phyloP scores from a whole-genome alignment of 2,888 invertebrate genomes.

The Piscicola geometra region DNA sequence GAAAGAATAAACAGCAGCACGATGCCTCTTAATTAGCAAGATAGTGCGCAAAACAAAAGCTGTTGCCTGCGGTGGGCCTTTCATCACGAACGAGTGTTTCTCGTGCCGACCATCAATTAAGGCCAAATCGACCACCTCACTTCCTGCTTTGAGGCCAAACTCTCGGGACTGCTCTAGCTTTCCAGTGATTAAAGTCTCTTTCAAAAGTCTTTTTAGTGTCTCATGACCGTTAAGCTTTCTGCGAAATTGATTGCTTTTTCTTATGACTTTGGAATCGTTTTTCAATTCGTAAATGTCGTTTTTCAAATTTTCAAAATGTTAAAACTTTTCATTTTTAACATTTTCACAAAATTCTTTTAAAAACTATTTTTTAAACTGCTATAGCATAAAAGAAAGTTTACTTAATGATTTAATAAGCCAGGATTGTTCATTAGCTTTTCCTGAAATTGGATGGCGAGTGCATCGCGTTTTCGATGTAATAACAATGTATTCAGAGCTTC shows the following conservation, averaged over 20 bases:
- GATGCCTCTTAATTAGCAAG: not conserved
- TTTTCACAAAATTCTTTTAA: too few species aligned
- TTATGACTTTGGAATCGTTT: not conserved
- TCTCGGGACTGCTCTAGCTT: slow-evolving; percentile 6
- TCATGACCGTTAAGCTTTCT: not conserved
- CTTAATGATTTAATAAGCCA: too few species aligned
- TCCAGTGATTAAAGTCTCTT: not conserved
- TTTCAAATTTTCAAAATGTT: too few species aligned
- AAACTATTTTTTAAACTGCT: not conserved
- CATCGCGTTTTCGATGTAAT: too few species aligned
- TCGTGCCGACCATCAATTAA: slow-evolving; percentile 12
- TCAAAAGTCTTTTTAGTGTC: not conserved
- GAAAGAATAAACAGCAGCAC: not conserved
- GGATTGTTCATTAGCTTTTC: too few species aligned
- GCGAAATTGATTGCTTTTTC: not conserved
- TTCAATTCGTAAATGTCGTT: too few species aligned
- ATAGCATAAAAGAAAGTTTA: too few species aligned
- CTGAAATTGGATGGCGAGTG: too few species aligned
- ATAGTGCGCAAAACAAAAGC: not conserved
- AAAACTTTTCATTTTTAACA: too few species aligned
- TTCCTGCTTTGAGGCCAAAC: slow-evolving; percentile 17
- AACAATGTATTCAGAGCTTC: too few species aligned
- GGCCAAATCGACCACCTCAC: slow-evolving; percentile 13
- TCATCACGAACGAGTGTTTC: slow-evolving; percentile 14
- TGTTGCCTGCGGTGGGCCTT: not conserved